Base-by-base conservation (phyloP, 2,888 invertebrate genomes). In the Meta bourneti region DNA sequence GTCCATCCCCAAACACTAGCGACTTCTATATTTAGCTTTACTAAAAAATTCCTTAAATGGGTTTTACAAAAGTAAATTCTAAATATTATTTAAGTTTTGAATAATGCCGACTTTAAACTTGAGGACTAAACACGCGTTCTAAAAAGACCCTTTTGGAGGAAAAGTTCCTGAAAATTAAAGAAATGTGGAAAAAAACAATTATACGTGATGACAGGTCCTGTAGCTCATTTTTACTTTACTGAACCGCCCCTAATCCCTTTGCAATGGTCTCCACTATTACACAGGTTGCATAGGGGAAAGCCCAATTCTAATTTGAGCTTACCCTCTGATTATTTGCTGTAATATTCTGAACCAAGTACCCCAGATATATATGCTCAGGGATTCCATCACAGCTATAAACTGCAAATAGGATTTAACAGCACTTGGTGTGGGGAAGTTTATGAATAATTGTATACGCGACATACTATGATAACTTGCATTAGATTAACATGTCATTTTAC, bases 391-490 rank as follows among this genome's bases (percentile, higher is more conserved):
- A 87, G 34, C 61, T 54, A 83, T 70, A 54, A 81, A 90, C 90
- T 84, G 79, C 90, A 84, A 84, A 90, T 90, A 84, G 90, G 84
- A 90, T 84, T 90, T 84, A 89, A 89, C 82, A 71, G 82, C 75
- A 77, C 70, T 77, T 71, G 83, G 54, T 75, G 70, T 77, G 51
- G 49, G 51, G 82, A 83, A 78, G 77, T 72, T 34, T 34, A 34
- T 34, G 34, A 34, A 34, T 34, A 34, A 34, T 34, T 34, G 34
- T 34, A 34, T 34, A 34, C 34, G 34, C 34, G 34, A 34, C 34
- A 34, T 34, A 34, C 1, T 34, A 34, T 34, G 34, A 34, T 1
- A 34, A 34, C 34, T 34, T 34, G 34, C 4, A 34, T 34, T 34
- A 34, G 34, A 34, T 4, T 34, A 34, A 4, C 1, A 34, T 34